Conservation (phyloP, 2,888 invertebrate species). For the Pocota personata region DNA sequence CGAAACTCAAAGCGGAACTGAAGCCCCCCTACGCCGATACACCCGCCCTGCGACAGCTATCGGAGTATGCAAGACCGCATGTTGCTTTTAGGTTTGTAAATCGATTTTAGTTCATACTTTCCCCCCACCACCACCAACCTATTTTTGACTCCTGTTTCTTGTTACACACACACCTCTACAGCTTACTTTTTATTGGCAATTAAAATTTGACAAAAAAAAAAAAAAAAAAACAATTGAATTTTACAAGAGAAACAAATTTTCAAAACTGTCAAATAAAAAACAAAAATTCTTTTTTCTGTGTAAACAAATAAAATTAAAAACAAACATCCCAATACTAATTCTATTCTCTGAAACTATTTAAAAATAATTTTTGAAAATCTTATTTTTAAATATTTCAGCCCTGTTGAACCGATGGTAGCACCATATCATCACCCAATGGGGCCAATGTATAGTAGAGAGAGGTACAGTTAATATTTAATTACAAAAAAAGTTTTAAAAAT, state of each 20-base stretch:
- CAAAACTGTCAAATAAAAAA: conserved; percentile 6
- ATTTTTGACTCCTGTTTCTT: conserved; percentile 57
- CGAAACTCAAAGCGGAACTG: conserved; percentile 88
- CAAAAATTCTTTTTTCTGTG: conserved; percentile 22
- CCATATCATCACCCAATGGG: conserved; percentile 84
- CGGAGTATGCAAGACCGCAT: conserved; percentile 96
- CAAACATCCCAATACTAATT: conserved; percentile 53
- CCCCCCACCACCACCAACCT: conserved; percentile 26
- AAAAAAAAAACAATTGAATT: conserved; percentile 1
- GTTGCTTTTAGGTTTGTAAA: conserved; percentile 89
- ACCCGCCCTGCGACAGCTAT: conserved; percentile 94
- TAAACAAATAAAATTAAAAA: conserved; percentile 28
- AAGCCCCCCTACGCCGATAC: conserved; percentile 96
- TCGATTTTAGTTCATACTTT: conserved; percentile 16
- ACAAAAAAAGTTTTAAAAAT: conserved; percentile 50
- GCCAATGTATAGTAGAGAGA: conserved; percentile 83
- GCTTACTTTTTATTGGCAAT: conserved; percentile 71
- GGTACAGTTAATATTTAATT: conserved; percentile 80
- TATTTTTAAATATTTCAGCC: conserved; percentile 81
- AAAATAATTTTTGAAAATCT: conserved; percentile 76
- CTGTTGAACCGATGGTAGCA: conserved; percentile 83
- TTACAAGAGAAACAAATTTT: conserved; percentile 5
- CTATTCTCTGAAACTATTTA: conserved; percentile 70
- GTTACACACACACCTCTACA: conserved; percentile 67
- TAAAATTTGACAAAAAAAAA: conserved; percentile 52